phyloP scores from a whole-genome alignment of 2,888 invertebrate genomes.

The Dolichomitus sp. region DNA sequence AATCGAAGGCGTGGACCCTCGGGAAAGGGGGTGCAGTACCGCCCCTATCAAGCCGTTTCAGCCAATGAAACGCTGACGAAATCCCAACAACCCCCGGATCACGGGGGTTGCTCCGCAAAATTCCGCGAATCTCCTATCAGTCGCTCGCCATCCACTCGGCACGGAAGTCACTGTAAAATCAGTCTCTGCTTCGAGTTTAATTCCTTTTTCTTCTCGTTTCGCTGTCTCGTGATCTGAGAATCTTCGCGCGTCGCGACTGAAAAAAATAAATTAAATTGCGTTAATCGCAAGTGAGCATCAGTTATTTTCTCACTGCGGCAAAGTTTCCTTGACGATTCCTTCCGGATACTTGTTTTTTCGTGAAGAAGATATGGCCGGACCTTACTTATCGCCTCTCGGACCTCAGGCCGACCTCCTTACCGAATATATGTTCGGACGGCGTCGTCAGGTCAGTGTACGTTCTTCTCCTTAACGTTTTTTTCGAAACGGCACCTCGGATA shows the following conservation, averaged over 20 bases:
- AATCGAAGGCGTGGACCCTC: constrained; percentile 67
- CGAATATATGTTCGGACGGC: constrained; percentile 97
- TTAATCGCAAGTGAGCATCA: not conserved
- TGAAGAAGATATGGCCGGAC: constrained; percentile 91
- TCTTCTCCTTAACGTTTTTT: constrained; percentile 68
- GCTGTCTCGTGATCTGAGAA: not conserved
- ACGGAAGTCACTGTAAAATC: constrained; percentile 34
- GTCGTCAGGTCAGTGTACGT: constrained; percentile 89
- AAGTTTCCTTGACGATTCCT: constrained; percentile 15
- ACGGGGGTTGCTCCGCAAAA: constrained; percentile 68
- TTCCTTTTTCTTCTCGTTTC: not conserved
- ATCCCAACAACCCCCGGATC: constrained; percentile 66
- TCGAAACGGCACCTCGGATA: not conserved
- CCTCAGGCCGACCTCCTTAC: constrained; percentile 94
- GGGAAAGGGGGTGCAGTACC: constrained; percentile 61
- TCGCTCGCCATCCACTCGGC: constrained; percentile 76
- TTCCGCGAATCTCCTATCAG: constrained; percentile 76
- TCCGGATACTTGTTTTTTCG: constrained; percentile 17
- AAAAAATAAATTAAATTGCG: not conserved
- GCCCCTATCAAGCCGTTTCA: constrained; percentile 64
- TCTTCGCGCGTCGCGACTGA: not conserved
- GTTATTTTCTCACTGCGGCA: not conserved
- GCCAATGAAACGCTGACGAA: constrained; percentile 68
- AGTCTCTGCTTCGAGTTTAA: constrained; percentile 48
- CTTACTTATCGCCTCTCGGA: constrained; percentile 92